phyloP scores from a whole-genome alignment of 2,888 invertebrate genomes.

The Danaus chrysippus region DNA sequence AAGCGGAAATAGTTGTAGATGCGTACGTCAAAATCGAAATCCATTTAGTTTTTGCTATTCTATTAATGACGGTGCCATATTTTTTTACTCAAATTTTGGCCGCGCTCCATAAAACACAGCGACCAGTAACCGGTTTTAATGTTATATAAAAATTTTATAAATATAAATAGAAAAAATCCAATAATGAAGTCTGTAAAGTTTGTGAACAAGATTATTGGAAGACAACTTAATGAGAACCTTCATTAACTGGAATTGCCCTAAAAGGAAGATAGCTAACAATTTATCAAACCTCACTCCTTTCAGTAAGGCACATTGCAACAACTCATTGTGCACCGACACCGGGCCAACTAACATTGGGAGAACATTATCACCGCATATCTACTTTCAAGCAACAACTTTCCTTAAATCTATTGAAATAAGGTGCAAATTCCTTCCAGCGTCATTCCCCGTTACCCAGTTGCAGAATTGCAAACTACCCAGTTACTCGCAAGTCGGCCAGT shows the following conservation, averaged over 20 bases:
- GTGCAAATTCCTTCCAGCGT: not conserved
- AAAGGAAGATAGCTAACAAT: not conserved
- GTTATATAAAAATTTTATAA: conserved; percentile 14
- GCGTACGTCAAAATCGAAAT: conserved; percentile 35
- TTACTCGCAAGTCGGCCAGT: conserved; percentile 21
- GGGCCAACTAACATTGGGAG: conserved; percentile 1
- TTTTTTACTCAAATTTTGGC: conserved; percentile 25
- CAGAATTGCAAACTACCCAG: conserved; percentile 11
- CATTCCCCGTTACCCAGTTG: conserved; percentile 15
- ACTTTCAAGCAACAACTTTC: not conserved
- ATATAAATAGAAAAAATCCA: not conserved
- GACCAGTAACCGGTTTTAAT: conserved; percentile 15
- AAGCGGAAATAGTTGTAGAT: conserved; percentile 13
- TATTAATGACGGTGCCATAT: conserved; percentile 31
- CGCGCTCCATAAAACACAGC: conserved; percentile 16
- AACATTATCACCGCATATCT: not conserved
- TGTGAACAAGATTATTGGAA: too few species aligned
- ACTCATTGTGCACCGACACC: not conserved
- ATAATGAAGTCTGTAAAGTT: too few species aligned
- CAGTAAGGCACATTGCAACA: not conserved
- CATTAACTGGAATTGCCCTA: not conserved
- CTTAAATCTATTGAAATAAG: not conserved
- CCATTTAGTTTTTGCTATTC: conserved; percentile 44
- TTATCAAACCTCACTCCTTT: conserved; percentile 2
- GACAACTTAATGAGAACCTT: too few species aligned